phyloP scores from a whole-genome alignment of 2,113 vertebrate genomes.

The Laticauda laticaudata region DNA sequence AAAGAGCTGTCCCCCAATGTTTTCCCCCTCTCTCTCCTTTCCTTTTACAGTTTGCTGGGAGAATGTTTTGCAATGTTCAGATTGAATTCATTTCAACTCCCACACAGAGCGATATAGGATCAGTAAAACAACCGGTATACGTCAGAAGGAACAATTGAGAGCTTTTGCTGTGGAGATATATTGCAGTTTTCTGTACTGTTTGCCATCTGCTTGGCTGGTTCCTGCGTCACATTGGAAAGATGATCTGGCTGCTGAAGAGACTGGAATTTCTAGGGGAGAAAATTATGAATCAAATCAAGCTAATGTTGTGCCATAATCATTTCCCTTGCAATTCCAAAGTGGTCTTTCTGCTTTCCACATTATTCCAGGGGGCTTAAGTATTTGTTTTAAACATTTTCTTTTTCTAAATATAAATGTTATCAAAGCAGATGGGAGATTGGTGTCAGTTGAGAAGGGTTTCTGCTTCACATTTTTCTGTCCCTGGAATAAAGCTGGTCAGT shows the following conservation, averaged over 20 bases:
- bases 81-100: conserved; percentile 1
- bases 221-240: neutral
- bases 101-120: neutral
- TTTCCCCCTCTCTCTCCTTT: too few species aligned
- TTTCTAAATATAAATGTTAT: neutral
- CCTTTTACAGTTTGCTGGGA: neutral
- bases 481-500: neutral
- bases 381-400: neutral
- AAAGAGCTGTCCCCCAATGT: neutral
- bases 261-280: neutral
- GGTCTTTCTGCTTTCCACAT: neutral
- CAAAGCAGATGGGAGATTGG: neutral
- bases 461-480: neutral
- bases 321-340: neutral
- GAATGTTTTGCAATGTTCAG: neutral
- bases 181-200: neutral
- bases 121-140: neutral
- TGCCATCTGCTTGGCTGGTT: conserved; percentile 1
- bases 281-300: neutral
- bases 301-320: neutral
- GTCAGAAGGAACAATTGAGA: neutral
- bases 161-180: neutral
- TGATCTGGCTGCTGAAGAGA: neutral
- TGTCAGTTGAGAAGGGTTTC: neutral
- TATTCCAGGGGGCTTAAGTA: neutral